These are phyloP conservation scores for Erynnis tages DNA, from an alignment of 2,888 invertebrate genomes.

Conservation along the genomic window DNA sequence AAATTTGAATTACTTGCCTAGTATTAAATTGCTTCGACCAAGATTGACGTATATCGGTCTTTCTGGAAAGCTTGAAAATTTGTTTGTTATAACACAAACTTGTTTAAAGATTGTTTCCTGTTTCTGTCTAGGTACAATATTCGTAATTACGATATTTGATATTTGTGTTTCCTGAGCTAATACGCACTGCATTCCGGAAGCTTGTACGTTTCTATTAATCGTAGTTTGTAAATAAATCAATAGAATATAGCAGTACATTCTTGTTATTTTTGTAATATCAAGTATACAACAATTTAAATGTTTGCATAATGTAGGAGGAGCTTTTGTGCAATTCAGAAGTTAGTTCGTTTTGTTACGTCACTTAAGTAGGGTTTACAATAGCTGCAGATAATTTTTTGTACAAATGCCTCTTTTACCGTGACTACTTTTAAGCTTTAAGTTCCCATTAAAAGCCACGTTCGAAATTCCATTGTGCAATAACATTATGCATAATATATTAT, in stretches of 20 bases:
- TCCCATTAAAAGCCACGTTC: background rate
- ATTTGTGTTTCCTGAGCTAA: background rate
- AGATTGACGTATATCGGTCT: background rate
- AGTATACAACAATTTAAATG: too few species aligned
- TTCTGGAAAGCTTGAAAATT: background rate
- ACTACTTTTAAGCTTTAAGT: background rate
- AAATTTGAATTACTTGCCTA: too few species aligned
- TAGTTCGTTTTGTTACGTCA: too few species aligned
- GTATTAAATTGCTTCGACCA: background rate
- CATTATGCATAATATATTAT: background rate
- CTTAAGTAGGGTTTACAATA: too few species aligned
- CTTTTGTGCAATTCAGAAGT: too few species aligned
- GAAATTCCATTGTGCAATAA: background rate
- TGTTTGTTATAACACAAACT: background rate
- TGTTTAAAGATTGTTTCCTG: conserved; percentile 5
- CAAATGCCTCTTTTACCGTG: too few species aligned
- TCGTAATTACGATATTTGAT: conserved; percentile 3
- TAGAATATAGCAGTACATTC: too few species aligned
- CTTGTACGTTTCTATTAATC: background rate
- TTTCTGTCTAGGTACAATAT: background rate
- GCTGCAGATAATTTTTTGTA: too few species aligned
- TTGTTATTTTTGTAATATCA: too few species aligned
- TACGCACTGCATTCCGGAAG: background rate
- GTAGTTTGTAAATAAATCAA: background rate
- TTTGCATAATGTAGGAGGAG: too few species aligned